Evolutionary conservation across 2,113 vertebrate genomes (phyloP).

Genomic region (Synchiropus splendidus): DNA sequence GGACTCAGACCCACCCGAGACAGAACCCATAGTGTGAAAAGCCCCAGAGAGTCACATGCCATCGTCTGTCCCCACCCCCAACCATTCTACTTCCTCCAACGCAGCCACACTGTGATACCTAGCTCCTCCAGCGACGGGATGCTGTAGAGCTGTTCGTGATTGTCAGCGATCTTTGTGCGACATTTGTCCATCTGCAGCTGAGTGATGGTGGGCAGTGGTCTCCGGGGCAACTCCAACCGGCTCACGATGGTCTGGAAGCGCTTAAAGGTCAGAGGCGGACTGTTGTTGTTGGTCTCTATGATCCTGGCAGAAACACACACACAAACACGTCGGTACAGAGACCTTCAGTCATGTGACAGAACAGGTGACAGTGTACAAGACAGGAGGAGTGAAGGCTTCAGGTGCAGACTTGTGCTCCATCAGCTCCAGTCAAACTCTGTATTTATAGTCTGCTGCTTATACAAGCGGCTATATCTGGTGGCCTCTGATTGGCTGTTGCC

Average conservation of each 20-base stretch:
- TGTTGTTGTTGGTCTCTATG: slow-evolving; percentile 88
- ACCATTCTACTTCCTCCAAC: not conserved
- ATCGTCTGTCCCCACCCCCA: too few species aligned
- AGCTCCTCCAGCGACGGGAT: slow-evolving; percentile 91
- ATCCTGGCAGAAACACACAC: slow-evolving; percentile 65
- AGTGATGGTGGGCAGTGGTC: slow-evolving; percentile 73
- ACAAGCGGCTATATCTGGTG: slow-evolving; percentile 28
- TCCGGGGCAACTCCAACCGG: slow-evolving; percentile 85
- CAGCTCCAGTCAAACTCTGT: slow-evolving; percentile 3
- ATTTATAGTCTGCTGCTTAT: slow-evolving; percentile 37
- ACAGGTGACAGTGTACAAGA: not conserved
- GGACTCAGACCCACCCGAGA: too few species aligned
- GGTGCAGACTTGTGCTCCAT: not conserved
- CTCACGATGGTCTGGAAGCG: slow-evolving; percentile 91
- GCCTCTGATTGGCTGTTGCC: slow-evolving; percentile 22
- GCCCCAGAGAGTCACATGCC: too few species aligned
- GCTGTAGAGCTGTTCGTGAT: slow-evolving; percentile 81
- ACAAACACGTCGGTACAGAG: not conserved
- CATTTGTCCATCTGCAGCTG: slow-evolving; percentile 83
- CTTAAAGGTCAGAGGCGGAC: slow-evolving; percentile 91
- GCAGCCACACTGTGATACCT: slow-evolving; percentile 70
- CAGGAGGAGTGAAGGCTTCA: not conserved
- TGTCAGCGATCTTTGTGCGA: slow-evolving; percentile 73
- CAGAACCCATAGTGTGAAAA: too few species aligned
- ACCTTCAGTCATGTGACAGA: not conserved